Conservation (phyloP, 2,797 vertebrate species). For the Pangasius mekongensis region DNA sequence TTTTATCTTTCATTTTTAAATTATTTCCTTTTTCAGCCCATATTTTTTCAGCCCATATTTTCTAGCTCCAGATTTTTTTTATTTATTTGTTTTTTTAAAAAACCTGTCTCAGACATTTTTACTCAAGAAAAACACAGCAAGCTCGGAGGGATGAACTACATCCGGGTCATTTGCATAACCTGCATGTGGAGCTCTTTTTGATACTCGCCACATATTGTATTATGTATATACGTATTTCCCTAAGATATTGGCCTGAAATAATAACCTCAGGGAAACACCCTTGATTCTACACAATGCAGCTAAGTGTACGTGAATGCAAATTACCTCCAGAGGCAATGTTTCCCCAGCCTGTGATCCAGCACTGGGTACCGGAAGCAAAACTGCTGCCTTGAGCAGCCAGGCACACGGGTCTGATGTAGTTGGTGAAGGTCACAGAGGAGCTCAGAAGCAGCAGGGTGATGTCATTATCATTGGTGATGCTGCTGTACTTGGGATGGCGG, state of each 20-base stretch:
- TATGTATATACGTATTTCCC: background rate
- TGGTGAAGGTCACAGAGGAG: slow-evolving; percentile 52
- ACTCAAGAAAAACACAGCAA: no score
- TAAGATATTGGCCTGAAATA: no score
- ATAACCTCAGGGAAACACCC: background rate
- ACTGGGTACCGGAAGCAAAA: slow-evolving; percentile 29
- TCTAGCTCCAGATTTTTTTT: no score
- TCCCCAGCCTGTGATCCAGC: slow-evolving; percentile 61
- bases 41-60: background rate
- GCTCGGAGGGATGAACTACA: background rate
- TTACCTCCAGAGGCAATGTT: slow-evolving; percentile 35
- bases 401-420: slow-evolving; percentile 67
- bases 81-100: background rate
- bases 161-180: background rate
- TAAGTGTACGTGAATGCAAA: background rate
- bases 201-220: background rate
- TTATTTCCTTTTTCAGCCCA: background rate
- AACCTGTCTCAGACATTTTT: background rate
- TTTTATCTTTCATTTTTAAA: no score
- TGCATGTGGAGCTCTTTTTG: background rate
- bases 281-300: background rate
- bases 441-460: slow-evolving; percentile 58
- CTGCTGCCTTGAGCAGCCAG: slow-evolving; percentile 58
- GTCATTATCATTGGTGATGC: slow-evolving; percentile 46
- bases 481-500: slow-evolving; percentile 33